Evolutionary conservation across 2,113 vertebrate genomes (phyloP), one percentile per base, ranked within the genome.

Genomic region (Oxyura jamaicensis): DNA sequence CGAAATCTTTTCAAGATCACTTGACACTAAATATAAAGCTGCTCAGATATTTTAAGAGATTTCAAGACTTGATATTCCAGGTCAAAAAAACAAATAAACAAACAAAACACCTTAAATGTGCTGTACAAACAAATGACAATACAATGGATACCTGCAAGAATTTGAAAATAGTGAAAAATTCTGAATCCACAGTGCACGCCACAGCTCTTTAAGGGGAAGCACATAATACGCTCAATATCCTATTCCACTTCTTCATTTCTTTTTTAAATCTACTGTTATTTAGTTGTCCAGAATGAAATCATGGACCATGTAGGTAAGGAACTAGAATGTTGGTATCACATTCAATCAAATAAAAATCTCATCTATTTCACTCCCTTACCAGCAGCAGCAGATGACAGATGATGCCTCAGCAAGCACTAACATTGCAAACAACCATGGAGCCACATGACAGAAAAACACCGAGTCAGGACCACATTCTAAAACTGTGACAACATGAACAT

Each of bases 291-390:
- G n/a, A 86, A 74, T 8, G 15, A 91, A 31, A 69, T 31, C 10
- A 53, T 0, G 53, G 28, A 72, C 29, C 29, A 71, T 29, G 8
- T 1, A 92, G 29, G 31, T 56, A 82, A 53, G 35, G 44, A 87
- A 67, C 2, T 5, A 58, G 31, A 85, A 83, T 0, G 0, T 0
- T 23, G 19, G 4, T 76, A 69, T 33, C 26, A 3, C 13, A n/a
- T 35, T 53, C 19, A 73, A 42, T 29, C 33, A 63, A 78, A 62
- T 22, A 90, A 74, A 78, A 62, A 36, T 50, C 25, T 20, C 14
- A n/a, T 1, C 23, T 60, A 28, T 39, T 50, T 52, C 11, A 81
- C 59, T 66, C 83, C 48, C 26, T 35, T n/a, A 59, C 16, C 62
- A 83, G 60, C 20, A 92, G 56, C 63, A 85, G 74, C 35, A 25